phyloP scores from a whole-genome alignment of 2,797 vertebrate genomes.

The Tamandua tetradactyla region DNA sequence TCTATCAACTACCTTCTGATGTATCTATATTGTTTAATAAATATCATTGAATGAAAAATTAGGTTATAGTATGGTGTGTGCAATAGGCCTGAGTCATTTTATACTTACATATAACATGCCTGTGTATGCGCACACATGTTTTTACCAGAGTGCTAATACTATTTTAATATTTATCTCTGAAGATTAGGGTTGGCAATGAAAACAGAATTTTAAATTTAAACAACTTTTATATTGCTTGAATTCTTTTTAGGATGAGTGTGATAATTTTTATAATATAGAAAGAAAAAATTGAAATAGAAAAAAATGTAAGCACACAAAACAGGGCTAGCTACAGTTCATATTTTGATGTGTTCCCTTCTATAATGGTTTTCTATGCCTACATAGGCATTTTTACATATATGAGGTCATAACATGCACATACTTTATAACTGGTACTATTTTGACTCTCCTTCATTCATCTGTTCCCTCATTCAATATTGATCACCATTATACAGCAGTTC shows the following conservation, averaged over 20 bases:
- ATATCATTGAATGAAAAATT: neutral
- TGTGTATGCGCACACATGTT: neutral
- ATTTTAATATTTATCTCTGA: slow-evolving; percentile 2
- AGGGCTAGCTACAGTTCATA: neutral
- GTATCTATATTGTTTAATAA: neutral
- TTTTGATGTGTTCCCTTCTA: neutral
- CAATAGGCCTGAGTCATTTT: neutral
- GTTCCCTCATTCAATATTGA: neutral
- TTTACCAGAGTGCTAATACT: neutral
- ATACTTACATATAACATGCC: neutral
- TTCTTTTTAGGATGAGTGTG: neutral
- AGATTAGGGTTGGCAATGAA: neutral
- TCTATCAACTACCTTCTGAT: too few species aligned
- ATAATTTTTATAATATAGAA: neutral
- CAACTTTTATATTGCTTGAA: neutral
- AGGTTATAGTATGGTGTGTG: neutral
- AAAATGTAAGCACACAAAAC: neutral
- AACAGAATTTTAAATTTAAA: slow-evolving; percentile 43
- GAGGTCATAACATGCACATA: neutral
- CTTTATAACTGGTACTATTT: neutral
- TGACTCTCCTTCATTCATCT: neutral
- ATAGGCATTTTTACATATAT: slow-evolving; percentile 11
- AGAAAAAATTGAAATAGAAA: slow-evolving; percentile 14
- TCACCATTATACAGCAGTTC: neutral
- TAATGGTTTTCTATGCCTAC: neutral